Base-by-base conservation (phyloP, 2,888 invertebrate species). In the Eremobia ochroleuca region DNA sequence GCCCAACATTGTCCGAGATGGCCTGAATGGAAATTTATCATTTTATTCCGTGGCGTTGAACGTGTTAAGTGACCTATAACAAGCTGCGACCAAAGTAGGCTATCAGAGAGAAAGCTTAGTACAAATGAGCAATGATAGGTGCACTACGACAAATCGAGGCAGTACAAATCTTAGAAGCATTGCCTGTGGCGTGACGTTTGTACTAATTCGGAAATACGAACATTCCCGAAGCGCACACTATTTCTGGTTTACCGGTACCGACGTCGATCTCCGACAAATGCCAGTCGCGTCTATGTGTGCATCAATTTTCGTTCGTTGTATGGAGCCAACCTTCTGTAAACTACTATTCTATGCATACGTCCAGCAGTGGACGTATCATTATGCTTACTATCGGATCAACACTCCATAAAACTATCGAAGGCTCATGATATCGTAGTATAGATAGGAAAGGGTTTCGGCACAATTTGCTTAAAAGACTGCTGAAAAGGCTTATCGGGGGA, bases 321-420 rank as follows among this genome's bases (percentile, higher is more conserved):
- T n/a, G 4, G 6, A 65, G 31, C 0, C 15, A 3, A 34, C 31
- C 28, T 77, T 77, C 61, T 77, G 68, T 66, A 9, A 0, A 8
- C 9, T 13, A 34, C 15, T 76, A 34, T 5, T 61, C 59, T 71
- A 31, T 75, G 68, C 68, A 21, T 0, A 34, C 58, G 34, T 58
- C 59, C 72, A 81, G 4, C 21, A 58, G 25, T 75, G 75, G 73
- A 74, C 62, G n/a, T 67, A 66, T 71, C 71, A 64, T 73, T 58
- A 66, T 49, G 78, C 83, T 79, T 83, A 64, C 67, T 66, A 71
- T 72, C 61, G 58, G 34, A 76, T 74, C 49, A 69, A 71, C 76
- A 81, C 70, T 66, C 61, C 61, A 71, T 83, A 85, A 83, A 83
- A 77, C 81, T 79, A 81, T 86, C 67, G 74, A 65, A 68, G 21